Evolutionary conservation across 2,113 vertebrate species (phyloP).

Genomic region (Mustelus asterias): DNA sequence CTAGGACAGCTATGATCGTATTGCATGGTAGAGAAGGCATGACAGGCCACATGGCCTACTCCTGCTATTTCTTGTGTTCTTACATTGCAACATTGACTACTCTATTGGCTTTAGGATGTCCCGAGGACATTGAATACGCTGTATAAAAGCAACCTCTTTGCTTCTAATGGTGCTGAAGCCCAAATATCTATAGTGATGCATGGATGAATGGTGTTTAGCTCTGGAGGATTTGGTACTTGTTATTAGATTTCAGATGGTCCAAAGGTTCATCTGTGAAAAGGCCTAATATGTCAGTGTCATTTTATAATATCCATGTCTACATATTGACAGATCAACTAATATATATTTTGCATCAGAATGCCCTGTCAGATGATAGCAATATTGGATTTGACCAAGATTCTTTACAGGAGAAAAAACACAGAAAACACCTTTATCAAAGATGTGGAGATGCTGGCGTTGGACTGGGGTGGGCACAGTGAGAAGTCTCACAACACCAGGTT

Average conservation of each 20-base stretch:
- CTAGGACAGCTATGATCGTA: too few relatives aligned
- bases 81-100: not conserved
- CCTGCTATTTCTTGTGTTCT: not conserved
- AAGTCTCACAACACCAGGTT: too few relatives aligned
- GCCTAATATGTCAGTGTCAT: not conserved
- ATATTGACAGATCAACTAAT: not conserved
- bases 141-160: not conserved
- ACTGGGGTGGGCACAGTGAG: too few relatives aligned
- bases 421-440: not conserved
- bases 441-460: too few relatives aligned
- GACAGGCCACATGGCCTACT: too few relatives aligned
- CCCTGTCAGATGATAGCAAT: not conserved
- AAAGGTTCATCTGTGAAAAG: not conserved
- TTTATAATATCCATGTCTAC: not conserved
- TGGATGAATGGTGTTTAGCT: not conserved
- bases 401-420: not conserved
- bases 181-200: not conserved
- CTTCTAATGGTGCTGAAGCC: not conserved
- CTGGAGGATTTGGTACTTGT: not conserved
- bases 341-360: not conserved
- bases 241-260: not conserved
- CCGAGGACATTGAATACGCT: not conserved
- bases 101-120: not conserved
- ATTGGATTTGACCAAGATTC: not conserved
- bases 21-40: too few relatives aligned